Evolutionary conservation across 2,888 invertebrate species (phyloP).

Genomic region (Drosophila meridiana): DNA sequence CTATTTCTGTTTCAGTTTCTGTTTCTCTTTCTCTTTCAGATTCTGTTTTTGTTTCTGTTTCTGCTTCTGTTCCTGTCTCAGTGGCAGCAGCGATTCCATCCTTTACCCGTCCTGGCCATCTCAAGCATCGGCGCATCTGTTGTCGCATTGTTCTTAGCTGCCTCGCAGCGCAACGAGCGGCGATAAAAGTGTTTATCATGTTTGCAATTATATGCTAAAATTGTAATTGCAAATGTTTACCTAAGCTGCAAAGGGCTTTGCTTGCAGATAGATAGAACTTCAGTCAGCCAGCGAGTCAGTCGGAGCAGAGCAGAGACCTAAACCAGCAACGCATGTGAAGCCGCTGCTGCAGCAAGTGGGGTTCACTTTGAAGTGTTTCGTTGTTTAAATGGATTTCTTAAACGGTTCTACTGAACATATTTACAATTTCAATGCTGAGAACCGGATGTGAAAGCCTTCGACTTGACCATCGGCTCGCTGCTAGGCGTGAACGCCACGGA

Average conservation of each 20-base stretch:
- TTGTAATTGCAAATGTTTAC: conserved; percentile 81
- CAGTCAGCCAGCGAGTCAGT: conserved; percentile 3
- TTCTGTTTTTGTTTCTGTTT: conserved; percentile 1
- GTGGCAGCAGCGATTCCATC: conserved; percentile 14
- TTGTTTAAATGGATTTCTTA: conserved; percentile 79
- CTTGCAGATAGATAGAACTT: conserved; percentile 59
- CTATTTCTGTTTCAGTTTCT: background rate
- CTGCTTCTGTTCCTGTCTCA: background rate
- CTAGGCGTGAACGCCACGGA: conserved; percentile 46
- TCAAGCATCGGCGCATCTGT: conserved; percentile 38
- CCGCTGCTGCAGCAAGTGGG: conserved; percentile 39
- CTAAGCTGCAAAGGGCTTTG: conserved; percentile 72
- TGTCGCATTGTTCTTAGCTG: conserved; percentile 53
- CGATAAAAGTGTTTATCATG: conserved; percentile 80
- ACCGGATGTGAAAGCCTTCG: conserved; percentile 73
- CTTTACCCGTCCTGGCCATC: conserved; percentile 17
- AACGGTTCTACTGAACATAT: conserved; percentile 76
- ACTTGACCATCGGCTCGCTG: conserved; percentile 22
- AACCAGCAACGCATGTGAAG: conserved; percentile 22
- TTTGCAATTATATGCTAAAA: conserved; percentile 81
- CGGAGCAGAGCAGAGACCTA: background rate
- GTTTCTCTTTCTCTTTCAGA: background rate
- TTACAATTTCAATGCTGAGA: conserved; percentile 66
- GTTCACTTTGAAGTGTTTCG: conserved; percentile 75
- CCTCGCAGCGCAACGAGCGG: conserved; percentile 31